Base-by-base conservation (phyloP, 1,140 invertebrate species). In the Rhagoletis pomonella region DNA sequence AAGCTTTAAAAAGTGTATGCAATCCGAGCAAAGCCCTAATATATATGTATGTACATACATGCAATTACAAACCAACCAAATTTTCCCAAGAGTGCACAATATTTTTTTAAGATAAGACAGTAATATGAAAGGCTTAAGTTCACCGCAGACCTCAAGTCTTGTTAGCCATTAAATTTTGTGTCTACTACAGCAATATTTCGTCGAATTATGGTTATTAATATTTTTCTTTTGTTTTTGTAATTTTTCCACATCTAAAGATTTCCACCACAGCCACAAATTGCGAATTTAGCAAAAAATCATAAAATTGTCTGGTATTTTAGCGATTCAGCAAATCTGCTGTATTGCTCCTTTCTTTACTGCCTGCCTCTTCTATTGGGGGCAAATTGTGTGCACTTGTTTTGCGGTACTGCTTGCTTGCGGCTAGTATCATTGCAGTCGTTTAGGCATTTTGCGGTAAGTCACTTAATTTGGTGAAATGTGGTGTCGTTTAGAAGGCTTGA, bases 371-470 rank as follows among this genome's bases (percentile, higher is more conserved):
- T 19, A 44, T 73, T 47, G 14, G 69, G 14, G 44, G 9, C 29
- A 44, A 73, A 50, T 73, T 44, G 14, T 47, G 14, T 73, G 42
- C 17, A 73, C 39, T 73, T 73, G 69, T 73, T 47, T 73, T 50
- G 42, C 42, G 69, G 42, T 44, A 4, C 1, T 73, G 42, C 69
- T 50, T 42, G 5, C 69, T 50, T 42, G 5, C 10, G 69, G 69
- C 42, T 81, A 29, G 29, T 29, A 81, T 81, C 73, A 81, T 81
- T 81, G 44, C 47, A 81, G 73, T 81, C 44, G 29, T 81, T 81
- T 81, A 81, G 47, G 73, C 73, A 47, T 47, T 81, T 55, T 81
- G 73, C 73, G 47, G 73, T 55, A 47, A 81, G 47, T 81, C 73
- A 81, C 69, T 77, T 77, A 77, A 14, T 42, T 73, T 73, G 44